Conservation (phyloP, 2,797 vertebrate genomes). For the Anguilla anguilla region DNA sequence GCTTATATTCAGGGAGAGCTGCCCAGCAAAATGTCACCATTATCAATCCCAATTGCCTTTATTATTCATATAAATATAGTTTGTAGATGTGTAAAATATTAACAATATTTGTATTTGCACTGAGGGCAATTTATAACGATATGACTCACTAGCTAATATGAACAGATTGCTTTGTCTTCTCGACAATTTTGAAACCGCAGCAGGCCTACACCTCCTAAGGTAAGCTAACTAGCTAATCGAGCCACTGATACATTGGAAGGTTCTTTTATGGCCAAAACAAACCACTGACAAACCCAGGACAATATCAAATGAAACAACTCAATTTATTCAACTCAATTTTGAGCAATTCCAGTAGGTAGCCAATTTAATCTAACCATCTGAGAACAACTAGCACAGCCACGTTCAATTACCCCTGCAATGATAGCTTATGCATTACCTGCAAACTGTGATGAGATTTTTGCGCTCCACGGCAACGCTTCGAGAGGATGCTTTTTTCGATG, state of each 20-base stretch:
- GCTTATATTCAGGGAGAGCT: not conserved
- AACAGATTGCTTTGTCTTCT: not conserved
- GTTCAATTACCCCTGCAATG: not conserved
- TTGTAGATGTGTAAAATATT: not conserved
- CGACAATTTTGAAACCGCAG: not conserved
- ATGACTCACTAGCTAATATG: not conserved
- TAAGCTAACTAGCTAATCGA: not conserved
- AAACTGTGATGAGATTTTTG: conserved; percentile 91
- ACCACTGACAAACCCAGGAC: not conserved
- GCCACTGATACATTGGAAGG: not conserved
- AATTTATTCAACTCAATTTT: not conserved
- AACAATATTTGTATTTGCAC: not conserved
- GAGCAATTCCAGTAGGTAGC: not conserved
- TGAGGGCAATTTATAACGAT: not conserved
- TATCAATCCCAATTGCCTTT: not conserved
- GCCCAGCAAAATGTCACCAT: not conserved
- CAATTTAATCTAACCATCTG: not conserved
- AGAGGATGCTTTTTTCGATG: conserved; percentile 79
- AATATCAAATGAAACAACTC: not conserved
- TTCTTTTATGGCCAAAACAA: not conserved
- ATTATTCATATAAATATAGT: not conserved
- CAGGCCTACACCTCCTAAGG: not conserved
- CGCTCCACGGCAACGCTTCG: conserved; percentile 87
- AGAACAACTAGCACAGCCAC: not conserved
- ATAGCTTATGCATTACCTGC: conserved; percentile 74